Conservation (phyloP, 2,888 invertebrate species). For the Sinohyriopsis cumingii region DNA sequence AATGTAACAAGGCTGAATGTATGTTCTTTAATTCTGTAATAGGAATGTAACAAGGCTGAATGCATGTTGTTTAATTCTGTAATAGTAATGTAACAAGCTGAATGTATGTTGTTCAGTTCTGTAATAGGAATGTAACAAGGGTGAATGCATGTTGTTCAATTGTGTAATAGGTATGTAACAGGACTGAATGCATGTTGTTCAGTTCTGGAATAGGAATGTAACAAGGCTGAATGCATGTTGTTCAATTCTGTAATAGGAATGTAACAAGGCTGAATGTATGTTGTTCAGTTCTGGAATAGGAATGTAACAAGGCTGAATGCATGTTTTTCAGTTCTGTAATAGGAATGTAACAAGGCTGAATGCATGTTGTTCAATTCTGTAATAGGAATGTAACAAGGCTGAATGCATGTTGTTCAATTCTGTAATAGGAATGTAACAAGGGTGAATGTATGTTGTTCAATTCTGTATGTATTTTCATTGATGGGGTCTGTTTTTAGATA, state of each 20-base stretch:
- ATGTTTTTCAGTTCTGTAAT: neutral
- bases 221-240: neutral
- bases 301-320: neutral
- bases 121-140: neutral
- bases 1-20: neutral
- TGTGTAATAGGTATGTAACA: neutral
- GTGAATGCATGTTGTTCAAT: neutral
- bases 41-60: neutral
- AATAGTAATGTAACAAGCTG: neutral
- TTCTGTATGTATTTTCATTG: too few relatives aligned
- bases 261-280: neutral
- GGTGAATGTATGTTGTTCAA: neutral
- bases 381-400: neutral
- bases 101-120: neutral
- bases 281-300: neutral
- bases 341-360: neutral
- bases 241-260: neutral
- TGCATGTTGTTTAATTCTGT: neutral
- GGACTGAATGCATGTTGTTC: neutral
- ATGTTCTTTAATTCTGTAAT: neutral
- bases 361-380: neutral
- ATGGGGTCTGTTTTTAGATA: too few relatives aligned
- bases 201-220: neutral
- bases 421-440: neutral
- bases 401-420: neutral